Evolutionary conservation across 2,113 vertebrate species (phyloP), one percentile per base, ranked within the genome.

Genomic region (Tenrec ecaudatus): DNA sequence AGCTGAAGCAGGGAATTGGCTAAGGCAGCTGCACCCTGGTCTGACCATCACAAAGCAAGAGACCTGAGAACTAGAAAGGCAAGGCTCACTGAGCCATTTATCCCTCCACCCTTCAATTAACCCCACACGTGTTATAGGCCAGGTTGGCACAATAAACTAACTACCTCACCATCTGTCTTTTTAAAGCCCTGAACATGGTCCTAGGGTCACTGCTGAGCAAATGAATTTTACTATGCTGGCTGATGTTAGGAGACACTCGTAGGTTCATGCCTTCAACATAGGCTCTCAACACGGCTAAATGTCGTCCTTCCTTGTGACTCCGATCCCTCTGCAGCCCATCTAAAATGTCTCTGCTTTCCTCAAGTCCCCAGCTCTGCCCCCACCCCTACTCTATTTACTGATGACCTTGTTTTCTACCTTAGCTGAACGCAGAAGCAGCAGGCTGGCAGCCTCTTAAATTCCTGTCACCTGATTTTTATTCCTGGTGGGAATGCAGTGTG

Each of bases 371-470:
- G 16, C 1, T 53, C 47, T 83, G 23, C 6, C 38, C 20, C 31
- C 62, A 64, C 20, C 53, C 43, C 27, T 82, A 79, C 22, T 86
- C 4, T 69, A 31, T 25, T 71, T 20, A 60, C 47, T 6, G 33
- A 60, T 80, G n/a, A 88, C 57, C 19, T 36, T 53, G 9, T 79
- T 91, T 89, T 87, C 68, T 25, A 40, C 73, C 47, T 85, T n/a
- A 82, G 76, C 25, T 94, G 57, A 88, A 87, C 79, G 36, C 0
- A 75, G 83, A 93, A 62, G 6, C 60, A 58, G 16, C 22, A 73
- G 40, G 78, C 27, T 84, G 33, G 3, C 53, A 25, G 27, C 9
- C 58, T 27, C 16, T 91, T 14, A 36, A 71, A 68, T 78, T 58
- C 20, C 33, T 33, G 17, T 53, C 27, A 43, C 25, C 88, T 68